Evolutionary conservation across 1,140 invertebrate species (phyloP).

Genomic region (Thalassaphorura encarpata): DNA sequence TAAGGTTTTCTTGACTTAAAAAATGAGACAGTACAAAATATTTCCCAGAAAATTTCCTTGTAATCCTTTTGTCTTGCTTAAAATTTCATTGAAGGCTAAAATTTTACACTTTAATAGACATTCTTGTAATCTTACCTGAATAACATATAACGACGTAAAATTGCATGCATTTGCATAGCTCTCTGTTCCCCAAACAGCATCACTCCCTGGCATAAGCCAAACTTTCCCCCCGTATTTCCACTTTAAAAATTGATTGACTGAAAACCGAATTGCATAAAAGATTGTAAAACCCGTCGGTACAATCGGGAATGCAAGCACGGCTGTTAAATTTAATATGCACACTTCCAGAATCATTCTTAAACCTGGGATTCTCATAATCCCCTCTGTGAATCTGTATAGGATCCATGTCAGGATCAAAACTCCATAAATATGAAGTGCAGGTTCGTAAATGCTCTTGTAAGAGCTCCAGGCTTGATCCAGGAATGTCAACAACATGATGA

Average conservation of each 20-base stretch:
- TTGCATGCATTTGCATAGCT: constrained; percentile 3
- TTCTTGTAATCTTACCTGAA: no score
- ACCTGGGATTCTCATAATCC: not conserved
- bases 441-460: not conserved
- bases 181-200: constrained; percentile 8
- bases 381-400: not conserved
- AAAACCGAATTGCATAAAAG: not conserved
- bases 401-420: not conserved
- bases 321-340: not conserved
- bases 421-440: constrained; percentile 1
- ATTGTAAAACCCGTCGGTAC: not conserved
- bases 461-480: no score
- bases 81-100: no score
- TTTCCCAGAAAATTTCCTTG: no score
- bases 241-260: not conserved
- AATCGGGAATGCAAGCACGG: not conserved
- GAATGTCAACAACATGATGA: no score
- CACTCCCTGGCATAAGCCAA: not conserved
- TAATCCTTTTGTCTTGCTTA: no score
- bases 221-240: not conserved
- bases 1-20: no score
- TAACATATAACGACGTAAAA: constrained; percentile 5
- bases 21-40: no score
- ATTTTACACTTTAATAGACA: no score
- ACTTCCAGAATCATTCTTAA: not conserved